These are phyloP conservation scores for Pangasius larnaudii DNA, from an alignment of 2,797 vertebrate species.

Conservation along the genomic window DNA sequence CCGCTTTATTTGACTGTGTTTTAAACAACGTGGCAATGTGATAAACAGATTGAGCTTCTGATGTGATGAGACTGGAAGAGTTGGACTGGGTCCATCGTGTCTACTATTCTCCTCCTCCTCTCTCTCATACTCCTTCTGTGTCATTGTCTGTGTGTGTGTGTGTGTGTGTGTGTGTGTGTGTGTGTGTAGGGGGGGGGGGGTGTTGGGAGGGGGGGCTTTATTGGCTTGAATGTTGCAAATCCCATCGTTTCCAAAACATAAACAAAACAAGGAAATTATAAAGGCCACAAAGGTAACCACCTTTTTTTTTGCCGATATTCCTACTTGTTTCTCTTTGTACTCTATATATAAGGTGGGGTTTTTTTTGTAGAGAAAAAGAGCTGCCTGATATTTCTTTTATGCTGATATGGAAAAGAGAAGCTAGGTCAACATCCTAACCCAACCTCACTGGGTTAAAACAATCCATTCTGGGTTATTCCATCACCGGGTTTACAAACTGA, in stretches of 20 bases:
- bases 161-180: background rate
- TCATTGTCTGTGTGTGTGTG: background rate
- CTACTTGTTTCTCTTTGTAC: background rate
- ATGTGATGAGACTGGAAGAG: slow-evolving; percentile 25
- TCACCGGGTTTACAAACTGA: background rate
- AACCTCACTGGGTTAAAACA: background rate
- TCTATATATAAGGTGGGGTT: background rate
- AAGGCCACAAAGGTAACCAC: background rate
- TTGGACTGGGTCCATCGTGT: slow-evolving; percentile 26
- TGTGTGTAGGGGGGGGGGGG: background rate
- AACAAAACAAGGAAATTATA: slow-evolving; percentile 11
- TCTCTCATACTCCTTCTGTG: background rate
- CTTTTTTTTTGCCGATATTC: background rate
- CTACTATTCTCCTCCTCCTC: background rate
- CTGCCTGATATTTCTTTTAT: background rate
- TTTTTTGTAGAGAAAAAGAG: background rate
- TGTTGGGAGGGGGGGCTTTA: no score
- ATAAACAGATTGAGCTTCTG: slow-evolving; percentile 49
- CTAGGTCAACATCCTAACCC: background rate
- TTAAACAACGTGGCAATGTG: slow-evolving; percentile 48
- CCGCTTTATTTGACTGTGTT: slow-evolving; percentile 39
- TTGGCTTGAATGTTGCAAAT: slow-evolving; percentile 14
- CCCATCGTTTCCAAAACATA: slow-evolving; percentile 5
- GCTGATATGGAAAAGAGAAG: background rate
- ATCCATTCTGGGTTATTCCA: background rate